These are phyloP conservation scores for Anarrhichthys ocellatus DNA, from an alignment of 2,113 vertebrate species.

Conservation along the genomic window DNA sequence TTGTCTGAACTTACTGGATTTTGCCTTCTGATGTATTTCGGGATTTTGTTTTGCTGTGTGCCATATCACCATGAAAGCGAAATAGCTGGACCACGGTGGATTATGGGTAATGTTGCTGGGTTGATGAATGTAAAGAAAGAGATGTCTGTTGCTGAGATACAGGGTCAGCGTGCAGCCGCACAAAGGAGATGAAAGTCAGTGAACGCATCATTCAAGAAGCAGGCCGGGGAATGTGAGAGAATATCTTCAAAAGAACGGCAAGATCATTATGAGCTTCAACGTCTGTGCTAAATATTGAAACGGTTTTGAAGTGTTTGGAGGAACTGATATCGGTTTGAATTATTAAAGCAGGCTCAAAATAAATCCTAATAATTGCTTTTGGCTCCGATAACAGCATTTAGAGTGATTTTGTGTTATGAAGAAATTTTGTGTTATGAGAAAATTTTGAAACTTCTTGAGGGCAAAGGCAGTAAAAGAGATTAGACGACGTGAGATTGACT, in stretches of 20 bases:
- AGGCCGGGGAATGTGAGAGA: slow-evolving; percentile 11
- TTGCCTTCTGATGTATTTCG: not conserved
- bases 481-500: not conserved
- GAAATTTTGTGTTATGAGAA: not conserved
- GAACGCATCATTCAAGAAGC: slow-evolving; percentile 43
- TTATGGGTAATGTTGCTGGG: slow-evolving; percentile 6
- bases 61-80: not conserved
- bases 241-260: slow-evolving; percentile 57
- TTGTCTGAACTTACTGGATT: not conserved
- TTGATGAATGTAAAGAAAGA: slow-evolving; percentile 14
- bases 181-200: slow-evolving; percentile 63
- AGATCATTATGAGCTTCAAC: slow-evolving; percentile 48
- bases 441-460: not conserved
- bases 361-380: slow-evolving; percentile 32
- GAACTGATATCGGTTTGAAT: slow-evolving; percentile 44
- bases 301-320: slow-evolving; percentile 4
- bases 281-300: slow-evolving; percentile 52
- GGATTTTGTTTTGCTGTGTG: not conserved
- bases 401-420: not conserved
- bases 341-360: slow-evolving; percentile 49
- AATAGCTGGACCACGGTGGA: not conserved
- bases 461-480: not conserved
- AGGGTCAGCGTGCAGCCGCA: slow-evolving; percentile 29
- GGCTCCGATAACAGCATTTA: not conserved
- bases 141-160: slow-evolving; percentile 26